phyloP scores from a whole-genome alignment of 2,888 invertebrate species.

The Coremacera marginata region DNA sequence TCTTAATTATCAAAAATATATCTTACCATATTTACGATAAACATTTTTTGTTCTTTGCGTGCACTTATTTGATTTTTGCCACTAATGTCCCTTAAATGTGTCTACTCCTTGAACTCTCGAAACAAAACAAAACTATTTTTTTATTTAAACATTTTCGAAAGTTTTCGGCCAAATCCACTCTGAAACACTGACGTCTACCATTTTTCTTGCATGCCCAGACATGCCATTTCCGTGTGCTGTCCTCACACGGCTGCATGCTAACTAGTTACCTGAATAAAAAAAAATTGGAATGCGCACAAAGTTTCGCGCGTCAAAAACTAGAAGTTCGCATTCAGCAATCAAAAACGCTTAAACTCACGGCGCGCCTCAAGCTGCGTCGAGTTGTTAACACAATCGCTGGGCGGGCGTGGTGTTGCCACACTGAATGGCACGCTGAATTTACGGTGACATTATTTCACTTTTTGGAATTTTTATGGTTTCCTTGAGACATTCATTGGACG shows the following conservation, averaged over 20 bases:
- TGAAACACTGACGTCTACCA: neutral
- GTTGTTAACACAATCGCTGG: neutral
- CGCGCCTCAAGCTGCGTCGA: neutral
- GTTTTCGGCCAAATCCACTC: no score
- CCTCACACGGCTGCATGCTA: neutral
- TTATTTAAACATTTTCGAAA: neutral
- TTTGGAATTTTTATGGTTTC: constrained; percentile 44
- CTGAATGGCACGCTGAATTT: constrained; percentile 12
- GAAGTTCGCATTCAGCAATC: neutral
- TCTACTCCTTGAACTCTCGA: neutral
- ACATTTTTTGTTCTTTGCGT: no score
- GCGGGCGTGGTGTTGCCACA: neutral
- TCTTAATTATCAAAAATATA: no score
- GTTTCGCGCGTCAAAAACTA: constrained; percentile 10
- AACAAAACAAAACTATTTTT: neutral
- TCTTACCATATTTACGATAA: no score
- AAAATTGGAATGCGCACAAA: constrained; percentile 3
- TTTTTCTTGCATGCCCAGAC: neutral
- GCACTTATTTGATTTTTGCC: neutral
- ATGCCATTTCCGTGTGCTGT: constrained; percentile 17
- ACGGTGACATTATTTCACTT: constrained; percentile 41
- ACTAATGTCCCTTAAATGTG: neutral
- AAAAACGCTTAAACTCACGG: constrained; percentile 15
- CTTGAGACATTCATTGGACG: constrained; percentile 38
- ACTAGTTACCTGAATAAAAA: no score